Evolutionary conservation across 1,140 invertebrate species (phyloP).

Genomic region (Venturia canescens): DNA sequence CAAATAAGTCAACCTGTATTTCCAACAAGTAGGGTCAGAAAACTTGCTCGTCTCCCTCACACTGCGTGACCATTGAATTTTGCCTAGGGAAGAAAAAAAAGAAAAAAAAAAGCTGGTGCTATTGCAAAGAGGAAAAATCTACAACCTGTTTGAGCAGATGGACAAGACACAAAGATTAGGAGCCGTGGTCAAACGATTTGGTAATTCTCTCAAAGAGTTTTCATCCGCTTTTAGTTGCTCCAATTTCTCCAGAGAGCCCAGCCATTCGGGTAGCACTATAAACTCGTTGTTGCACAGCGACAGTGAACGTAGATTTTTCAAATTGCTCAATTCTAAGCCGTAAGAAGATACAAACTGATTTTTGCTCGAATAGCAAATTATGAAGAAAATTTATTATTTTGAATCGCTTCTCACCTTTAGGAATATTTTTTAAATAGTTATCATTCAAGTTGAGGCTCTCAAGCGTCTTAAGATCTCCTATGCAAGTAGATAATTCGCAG

Average conservation of each 20-base stretch:
- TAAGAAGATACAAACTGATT: background rate
- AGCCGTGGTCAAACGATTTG: conserved; percentile 67
- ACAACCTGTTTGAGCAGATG: conserved; percentile 67
- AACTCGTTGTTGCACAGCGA: conserved; percentile 65
- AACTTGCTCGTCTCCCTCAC: background rate
- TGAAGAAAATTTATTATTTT: conserved; percentile 29
- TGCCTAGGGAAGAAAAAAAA: conserved; percentile 22
- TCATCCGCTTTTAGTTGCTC: conserved; percentile 65
- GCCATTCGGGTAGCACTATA: conserved; percentile 66
- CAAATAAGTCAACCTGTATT: conserved; percentile 64
- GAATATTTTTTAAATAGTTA: conserved; percentile 62
- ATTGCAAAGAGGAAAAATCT: background rate
- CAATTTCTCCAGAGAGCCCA: conserved; percentile 65
- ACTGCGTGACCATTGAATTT: background rate
- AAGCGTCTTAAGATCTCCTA: conserved; percentile 59
- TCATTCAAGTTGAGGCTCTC: conserved; percentile 61
- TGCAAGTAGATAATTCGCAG: conserved; percentile 54
- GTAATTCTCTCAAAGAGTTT: conserved; percentile 67
- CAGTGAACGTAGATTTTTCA: conserved; percentile 63
- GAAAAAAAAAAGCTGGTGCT: conserved; percentile 21
- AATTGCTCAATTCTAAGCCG: conserved; percentile 57
- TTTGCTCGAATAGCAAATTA: conserved; percentile 32
- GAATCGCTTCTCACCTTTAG: conserved; percentile 56
- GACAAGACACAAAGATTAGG: conserved; percentile 63
- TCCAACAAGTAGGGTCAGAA: conserved; percentile 2